Percentiles rank a stretch among this genome's conserved stretches.
phyloP scores from a whole-genome alignment of 2,888 invertebrate genomes.

The Hyalella azteca region DNA sequence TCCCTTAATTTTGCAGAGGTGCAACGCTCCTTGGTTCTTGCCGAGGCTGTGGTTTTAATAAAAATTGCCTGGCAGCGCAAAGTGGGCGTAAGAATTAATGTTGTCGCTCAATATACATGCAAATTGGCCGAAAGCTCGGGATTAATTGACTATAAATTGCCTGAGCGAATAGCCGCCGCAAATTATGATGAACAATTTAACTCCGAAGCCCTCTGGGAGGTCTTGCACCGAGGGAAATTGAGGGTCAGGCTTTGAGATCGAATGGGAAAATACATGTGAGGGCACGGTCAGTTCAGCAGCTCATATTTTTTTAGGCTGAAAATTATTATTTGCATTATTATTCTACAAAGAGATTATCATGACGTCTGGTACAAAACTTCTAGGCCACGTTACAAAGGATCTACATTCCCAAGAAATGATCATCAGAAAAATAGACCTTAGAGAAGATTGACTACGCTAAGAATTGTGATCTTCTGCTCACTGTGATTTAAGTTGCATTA shows the following conservation, averaged over 20 bases:
- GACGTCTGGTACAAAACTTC: too few relatives aligned
- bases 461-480: too few relatives aligned
- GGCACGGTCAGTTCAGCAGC: neutral
- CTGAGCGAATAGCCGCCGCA: conserved; percentile 5
- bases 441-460: too few relatives aligned
- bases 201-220: neutral
- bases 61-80: neutral
- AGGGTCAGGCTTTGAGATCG: neutral
- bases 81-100: conserved; percentile 26
- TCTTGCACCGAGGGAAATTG: neutral
- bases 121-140: conserved; percentile 31
- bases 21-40: neutral
- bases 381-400: too few relatives aligned
- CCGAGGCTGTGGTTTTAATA: neutral
- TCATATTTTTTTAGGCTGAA: too few relatives aligned
- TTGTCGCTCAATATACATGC: conserved; percentile 36
- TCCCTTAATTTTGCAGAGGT: too few relatives aligned
- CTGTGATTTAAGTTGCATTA: too few relatives aligned
- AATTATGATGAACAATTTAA: conserved; percentile 33
- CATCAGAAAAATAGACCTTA: too few relatives aligned
- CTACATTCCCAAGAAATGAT: too few relatives aligned
- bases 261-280: neutral
- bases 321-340: too few relatives aligned
- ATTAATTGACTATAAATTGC: conserved; percentile 35
- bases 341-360: too few relatives aligned